Evolutionary conservation across 2,113 vertebrate species (phyloP), one percentile per base, ranked within the genome.

Genomic region (Gnathonemus longibarbis): DNA sequence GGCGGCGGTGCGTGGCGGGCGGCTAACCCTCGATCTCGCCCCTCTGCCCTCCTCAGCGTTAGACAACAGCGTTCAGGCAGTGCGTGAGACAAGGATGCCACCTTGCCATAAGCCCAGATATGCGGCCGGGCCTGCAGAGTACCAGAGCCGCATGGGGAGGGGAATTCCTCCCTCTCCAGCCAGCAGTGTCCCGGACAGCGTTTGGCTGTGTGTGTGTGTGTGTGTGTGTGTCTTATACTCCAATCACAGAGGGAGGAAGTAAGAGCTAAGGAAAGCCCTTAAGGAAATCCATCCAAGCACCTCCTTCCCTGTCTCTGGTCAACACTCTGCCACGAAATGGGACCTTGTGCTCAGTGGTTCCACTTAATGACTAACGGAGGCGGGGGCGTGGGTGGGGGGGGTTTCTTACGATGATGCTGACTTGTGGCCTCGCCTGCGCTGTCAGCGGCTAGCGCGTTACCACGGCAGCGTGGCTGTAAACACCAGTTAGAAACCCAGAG

Each of bases 221-320:
- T 52, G 21, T 50, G 49, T 52, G 85, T 89, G 88, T 70, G n/a
- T 87, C 24, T 15, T 62, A 15, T 88, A 58, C 52, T 42, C 9
- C 15, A 45, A 2, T 21, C 53, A 11, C 49, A 10, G 49, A 52
- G 74, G 35, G 49, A 89, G 88, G 48, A 89, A 89, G 56, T 7
- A 46, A 27, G 52, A 45, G 88, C 70, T 13, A 35, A 77, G 88
- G 88, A 89, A 89, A 83, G 8, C 35, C 70, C 48, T 49, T 21
- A 80, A 39, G 88, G 48, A 89, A 89, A 83, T 89, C 74, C 19
- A 27, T 35, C 84, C 84, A 74, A 87, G 9, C 45, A 42, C 58
- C 84, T 90, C 84, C 84, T 39, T 66, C 84, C 84, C n/a, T 27
- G 49, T 52, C 24, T 31, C 87, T 49, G 83, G 70, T 46, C 74